Evolutionary conservation across 2,113 vertebrate species (phyloP), one percentile per base, ranked within the genome.

Genomic region (Ariopsis seemanni): DNA sequence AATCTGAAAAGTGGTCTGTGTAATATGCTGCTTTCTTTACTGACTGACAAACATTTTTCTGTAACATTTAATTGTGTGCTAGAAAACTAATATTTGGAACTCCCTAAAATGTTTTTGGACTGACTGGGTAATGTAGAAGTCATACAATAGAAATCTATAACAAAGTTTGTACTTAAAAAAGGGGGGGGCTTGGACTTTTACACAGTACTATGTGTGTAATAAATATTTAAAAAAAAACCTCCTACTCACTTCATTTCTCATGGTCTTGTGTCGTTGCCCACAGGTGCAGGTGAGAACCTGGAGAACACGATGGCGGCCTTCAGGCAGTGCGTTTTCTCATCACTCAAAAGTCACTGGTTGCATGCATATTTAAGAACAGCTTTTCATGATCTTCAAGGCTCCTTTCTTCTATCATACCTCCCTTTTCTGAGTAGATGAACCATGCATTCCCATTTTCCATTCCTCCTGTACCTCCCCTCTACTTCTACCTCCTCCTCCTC

Each of bases 291-390:
- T 42, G 98, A 99, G 93, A 99, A 99, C 92, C 93, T 99, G 92
- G 98, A 99, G 90, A 99, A 99, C 91, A 99, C 98, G 18, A 99
- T 99, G 98, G 90, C 96, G 86, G 98, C 98, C 57, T 99, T 99
- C 93, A 96, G 93, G 88, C 98, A 99, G 98, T 99, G 93, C 97
- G 98, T 97, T 82, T 81, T 34, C 18, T 72, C 50, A 25, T 4
- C 11, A 12, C 1, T 50, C 55, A 60, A 48, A 42, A 3, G n/a
- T 65, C n/a, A 27, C 22, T 62, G n/a, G 0, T 81, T 81, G 50
- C 77, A 69, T 82, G 79, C 22, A 60, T 83, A 17, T 63, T 63
- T 67, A 74, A 58, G 2, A 85, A 77, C 57, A 50, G 2, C 50
- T n/a, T 65, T 30, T 20, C 34, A 15, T 42, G 10, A 67, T 87